phyloP scores from a whole-genome alignment of 2,113 vertebrate species.

The Anguilla japonica region DNA sequence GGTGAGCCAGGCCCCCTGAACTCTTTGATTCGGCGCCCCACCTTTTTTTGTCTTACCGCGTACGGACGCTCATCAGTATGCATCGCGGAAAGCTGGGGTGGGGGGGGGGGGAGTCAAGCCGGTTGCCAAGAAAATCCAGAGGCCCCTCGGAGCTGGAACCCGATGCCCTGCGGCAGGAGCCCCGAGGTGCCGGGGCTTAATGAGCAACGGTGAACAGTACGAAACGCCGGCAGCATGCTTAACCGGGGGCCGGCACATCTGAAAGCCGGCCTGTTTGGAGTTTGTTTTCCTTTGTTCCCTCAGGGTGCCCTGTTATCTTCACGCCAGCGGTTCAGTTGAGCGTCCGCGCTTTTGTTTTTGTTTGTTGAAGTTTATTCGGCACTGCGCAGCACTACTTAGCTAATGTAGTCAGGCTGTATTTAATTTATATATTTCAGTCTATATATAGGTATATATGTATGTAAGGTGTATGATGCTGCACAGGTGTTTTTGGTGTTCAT shows the following conservation, averaged over 20 bases:
- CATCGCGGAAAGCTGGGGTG: not conserved
- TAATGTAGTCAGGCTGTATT: not conserved
- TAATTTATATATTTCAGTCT: not conserved
- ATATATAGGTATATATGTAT: not conserved
- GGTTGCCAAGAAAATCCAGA: constrained; percentile 19
- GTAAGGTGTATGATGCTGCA: not conserved
- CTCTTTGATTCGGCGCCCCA: not conserved
- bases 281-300: constrained; percentile 5
- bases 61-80: not conserved
- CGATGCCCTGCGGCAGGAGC: not conserved
- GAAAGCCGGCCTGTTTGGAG: not conserved
- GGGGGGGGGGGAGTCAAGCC: not conserved
- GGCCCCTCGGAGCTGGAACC: not conserved
- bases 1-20: not conserved
- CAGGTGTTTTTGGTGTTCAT: not conserved
- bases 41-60: not conserved
- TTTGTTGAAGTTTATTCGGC: not conserved
- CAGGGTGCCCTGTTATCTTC: not conserved
- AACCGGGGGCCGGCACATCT: not conserved
- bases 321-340: not conserved
- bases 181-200: not conserved
- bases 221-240: constrained; percentile 9
- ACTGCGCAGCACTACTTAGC: not conserved
- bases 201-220: not conserved
- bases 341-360: not conserved